Percentiles rank a stretch among this genome's conserved stretches.
Evolutionary conservation across 2,888 invertebrate species (phyloP).

Genomic region (Apoda limacodes): DNA sequence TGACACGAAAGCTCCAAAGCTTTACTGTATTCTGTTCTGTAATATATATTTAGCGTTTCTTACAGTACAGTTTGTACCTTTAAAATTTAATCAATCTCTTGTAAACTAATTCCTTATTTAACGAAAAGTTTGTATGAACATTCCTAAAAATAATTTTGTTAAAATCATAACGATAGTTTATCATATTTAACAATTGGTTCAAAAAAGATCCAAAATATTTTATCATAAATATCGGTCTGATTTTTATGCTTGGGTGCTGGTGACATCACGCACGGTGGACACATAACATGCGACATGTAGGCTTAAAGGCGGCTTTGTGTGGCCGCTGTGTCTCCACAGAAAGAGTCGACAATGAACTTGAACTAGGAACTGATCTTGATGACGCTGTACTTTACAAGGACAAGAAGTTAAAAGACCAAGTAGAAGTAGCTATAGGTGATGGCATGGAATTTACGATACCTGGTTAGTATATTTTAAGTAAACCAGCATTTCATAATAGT

Average conservation of each 20-base stretch:
- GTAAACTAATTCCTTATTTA: too few relatives aligned
- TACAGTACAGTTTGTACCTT: too few relatives aligned
- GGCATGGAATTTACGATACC: conserved; percentile 95
- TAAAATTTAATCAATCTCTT: too few relatives aligned
- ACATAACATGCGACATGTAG: conserved; percentile 46
- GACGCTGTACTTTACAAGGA: conserved; percentile 89
- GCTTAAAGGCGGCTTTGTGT: conserved; percentile 69
- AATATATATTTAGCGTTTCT: too few relatives aligned
- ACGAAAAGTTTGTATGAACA: too few relatives aligned
- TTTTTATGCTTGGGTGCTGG: conserved; percentile 66
- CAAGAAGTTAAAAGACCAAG: conserved; percentile 88
- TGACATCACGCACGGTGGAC: conserved; percentile 20
- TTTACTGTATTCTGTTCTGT: too few relatives aligned
- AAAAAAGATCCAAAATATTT: too few relatives aligned
- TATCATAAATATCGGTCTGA: too few relatives aligned
- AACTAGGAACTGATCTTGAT: conserved; percentile 76
- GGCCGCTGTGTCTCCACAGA: conserved; percentile 79
- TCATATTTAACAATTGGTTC: too few relatives aligned
- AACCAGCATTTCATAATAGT: background rate
- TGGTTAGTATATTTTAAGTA: conserved; percentile 60
- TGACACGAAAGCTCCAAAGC: too few relatives aligned
- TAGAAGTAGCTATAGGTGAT: conserved; percentile 92
- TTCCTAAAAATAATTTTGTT: too few relatives aligned
- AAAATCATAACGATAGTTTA: too few relatives aligned
- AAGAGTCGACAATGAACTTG: conserved; percentile 73